phyloP scores from a whole-genome alignment of 2,797 vertebrate genomes.

The Neosilurus hyrtlii region DNA sequence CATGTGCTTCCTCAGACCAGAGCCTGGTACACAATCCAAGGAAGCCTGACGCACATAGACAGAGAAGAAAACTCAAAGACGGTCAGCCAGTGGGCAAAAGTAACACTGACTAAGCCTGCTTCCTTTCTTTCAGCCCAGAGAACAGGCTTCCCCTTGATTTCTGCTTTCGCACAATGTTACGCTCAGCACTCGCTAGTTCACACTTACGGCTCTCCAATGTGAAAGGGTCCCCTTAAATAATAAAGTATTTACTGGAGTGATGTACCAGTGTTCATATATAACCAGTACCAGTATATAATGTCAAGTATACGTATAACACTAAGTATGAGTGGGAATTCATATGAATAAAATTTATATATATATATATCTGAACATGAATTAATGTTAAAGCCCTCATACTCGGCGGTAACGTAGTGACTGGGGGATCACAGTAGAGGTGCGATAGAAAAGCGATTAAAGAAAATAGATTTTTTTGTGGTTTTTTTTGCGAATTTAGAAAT shows the following conservation, averaged over 20 bases:
- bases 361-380: too few species aligned
- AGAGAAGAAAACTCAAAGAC: slow-evolving; percentile 64
- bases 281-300: too few species aligned
- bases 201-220: background rate
- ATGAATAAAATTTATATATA: too few species aligned
- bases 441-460: too few species aligned
- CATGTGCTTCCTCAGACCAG: slow-evolving; percentile 51
- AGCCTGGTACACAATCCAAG: slow-evolving; percentile 68
- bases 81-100: slow-evolving; percentile 36
- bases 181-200: background rate
- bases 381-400: too few species aligned
- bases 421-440: too few species aligned
- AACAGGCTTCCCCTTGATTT: slow-evolving; percentile 5
- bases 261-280: too few species aligned
- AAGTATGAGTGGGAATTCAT: too few species aligned
- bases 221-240: background rate
- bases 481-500: too few species aligned
- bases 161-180: background rate
- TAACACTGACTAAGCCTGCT: slow-evolving; percentile 62
- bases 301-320: too few species aligned
- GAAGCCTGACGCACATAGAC: slow-evolving; percentile 64
- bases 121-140: slow-evolving; percentile 67
- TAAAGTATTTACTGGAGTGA: background rate
- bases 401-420: too few species aligned
- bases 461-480: too few species aligned